These are phyloP conservation scores for Drosophila mettleri DNA, from an alignment of 2,888 invertebrate genomes.

Conservation along the genomic window DNA sequence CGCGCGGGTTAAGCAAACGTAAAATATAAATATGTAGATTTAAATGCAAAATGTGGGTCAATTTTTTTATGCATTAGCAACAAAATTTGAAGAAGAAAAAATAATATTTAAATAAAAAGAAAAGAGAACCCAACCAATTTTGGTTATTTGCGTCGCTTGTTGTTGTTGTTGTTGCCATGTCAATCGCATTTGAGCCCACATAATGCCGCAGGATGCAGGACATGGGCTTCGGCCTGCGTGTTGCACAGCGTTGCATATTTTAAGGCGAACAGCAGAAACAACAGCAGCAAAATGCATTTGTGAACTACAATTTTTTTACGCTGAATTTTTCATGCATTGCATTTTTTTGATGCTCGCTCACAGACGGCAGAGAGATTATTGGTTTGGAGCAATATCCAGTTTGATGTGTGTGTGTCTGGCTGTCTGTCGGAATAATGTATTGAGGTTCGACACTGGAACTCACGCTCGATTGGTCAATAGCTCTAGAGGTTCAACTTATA, in stretches of 20 bases:
- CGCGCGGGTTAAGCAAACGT: slow-evolving; percentile 59
- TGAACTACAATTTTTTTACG: slow-evolving; percentile 29
- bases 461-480: too few relatives aligned
- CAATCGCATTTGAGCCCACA: slow-evolving; percentile 69
- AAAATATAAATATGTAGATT: slow-evolving; percentile 65
- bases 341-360: neutral
- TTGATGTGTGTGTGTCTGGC: too few relatives aligned
- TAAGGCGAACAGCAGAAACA: slow-evolving; percentile 35
- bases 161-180: slow-evolving; percentile 48
- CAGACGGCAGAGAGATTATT: neutral
- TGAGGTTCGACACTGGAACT: too few relatives aligned
- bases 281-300: slow-evolving; percentile 4
- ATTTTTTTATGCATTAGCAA: slow-evolving; percentile 67
- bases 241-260: slow-evolving; percentile 72
- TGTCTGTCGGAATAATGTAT: too few relatives aligned
- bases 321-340: slow-evolving; percentile 55
- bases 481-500: too few relatives aligned
- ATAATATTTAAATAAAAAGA: too few relatives aligned
- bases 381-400: neutral
- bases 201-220: slow-evolving; percentile 61
- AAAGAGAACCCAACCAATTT: slow-evolving; percentile 5
- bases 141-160: slow-evolving; percentile 13
- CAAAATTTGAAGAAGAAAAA: slow-evolving; percentile 2
- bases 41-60: slow-evolving; percentile 69
- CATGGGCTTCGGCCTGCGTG: slow-evolving; percentile 31